phyloP scores from a whole-genome alignment of 2,888 invertebrate species.

The Pyralis farinalis region DNA sequence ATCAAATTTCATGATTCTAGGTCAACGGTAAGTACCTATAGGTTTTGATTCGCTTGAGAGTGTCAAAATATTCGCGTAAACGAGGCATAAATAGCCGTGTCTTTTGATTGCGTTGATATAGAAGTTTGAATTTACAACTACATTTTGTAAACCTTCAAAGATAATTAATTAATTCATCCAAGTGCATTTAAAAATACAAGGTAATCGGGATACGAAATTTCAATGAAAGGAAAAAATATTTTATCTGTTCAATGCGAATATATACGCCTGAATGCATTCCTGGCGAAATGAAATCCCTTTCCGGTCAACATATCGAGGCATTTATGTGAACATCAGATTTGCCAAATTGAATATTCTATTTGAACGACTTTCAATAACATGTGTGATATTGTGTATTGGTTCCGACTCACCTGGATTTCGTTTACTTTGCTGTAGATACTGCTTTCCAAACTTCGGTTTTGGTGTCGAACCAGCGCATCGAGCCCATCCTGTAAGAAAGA shows the following conservation, averaged over 20 bases:
- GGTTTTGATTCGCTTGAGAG: no score
- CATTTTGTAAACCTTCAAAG: no score
- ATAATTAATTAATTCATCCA: no score
- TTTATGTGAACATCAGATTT: slow-evolving; percentile 3
- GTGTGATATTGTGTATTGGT: no score
- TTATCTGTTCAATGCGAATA: neutral
- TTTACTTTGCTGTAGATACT: slow-evolving; percentile 95
- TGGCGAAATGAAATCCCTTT: neutral
- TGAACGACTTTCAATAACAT: slow-evolving; percentile 9
- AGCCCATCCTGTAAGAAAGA: slow-evolving; percentile 88
- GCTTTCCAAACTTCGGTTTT: slow-evolving; percentile 88
- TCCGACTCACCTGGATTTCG: slow-evolving; percentile 83
- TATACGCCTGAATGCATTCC: slow-evolving; percentile 5
- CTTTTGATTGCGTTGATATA: no score
- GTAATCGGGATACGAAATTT: neutral
- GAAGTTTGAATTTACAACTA: no score
- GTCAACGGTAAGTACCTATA: no score
- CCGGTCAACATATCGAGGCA: slow-evolving; percentile 5
- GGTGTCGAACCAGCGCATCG: slow-evolving; percentile 90
- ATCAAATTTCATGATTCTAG: no score
- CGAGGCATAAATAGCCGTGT: no score
- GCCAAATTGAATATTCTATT: slow-evolving; percentile 12
- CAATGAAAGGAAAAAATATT: neutral
- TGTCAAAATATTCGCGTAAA: no score
- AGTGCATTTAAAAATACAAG: no score